A percentile compares a stretch with the other conserved stretches of the same genome.
Evolutionary conservation across 2,113 vertebrate species (phyloP).

Genomic region (Alectura lathami): DNA sequence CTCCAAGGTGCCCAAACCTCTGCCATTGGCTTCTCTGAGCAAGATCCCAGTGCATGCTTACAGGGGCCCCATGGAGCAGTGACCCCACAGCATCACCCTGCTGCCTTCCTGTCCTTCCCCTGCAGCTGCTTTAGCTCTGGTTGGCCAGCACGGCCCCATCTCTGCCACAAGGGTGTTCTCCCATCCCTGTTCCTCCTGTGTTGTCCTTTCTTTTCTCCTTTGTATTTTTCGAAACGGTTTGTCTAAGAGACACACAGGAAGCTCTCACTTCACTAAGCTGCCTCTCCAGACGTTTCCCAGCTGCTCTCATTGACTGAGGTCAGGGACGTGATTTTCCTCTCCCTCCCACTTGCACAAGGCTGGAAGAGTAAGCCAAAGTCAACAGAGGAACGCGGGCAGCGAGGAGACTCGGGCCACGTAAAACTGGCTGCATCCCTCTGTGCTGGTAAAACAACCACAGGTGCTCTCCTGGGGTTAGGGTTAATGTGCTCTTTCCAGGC

Average conservation of each 20-base stretch:
- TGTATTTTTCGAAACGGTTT: conserved; percentile 11
- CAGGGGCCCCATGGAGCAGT: background rate
- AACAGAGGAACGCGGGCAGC: background rate
- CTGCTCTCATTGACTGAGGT: conserved; percentile 3
- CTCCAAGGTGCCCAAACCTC: fast-evolving
- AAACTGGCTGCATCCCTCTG: conserved; percentile 2
- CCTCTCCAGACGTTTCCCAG: conserved; percentile 41
- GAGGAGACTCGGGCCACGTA: background rate
- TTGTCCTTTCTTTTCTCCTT: background rate
- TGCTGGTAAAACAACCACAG: background rate
- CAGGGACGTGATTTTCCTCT: conserved; percentile 4
- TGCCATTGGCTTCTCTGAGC: background rate
- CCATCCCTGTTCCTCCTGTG: background rate
- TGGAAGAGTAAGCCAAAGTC: background rate
- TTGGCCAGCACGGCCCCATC: background rate
- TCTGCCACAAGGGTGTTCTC: background rate
- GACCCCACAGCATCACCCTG: background rate
- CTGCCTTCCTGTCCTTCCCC: background rate
- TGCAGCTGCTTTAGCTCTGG: background rate
- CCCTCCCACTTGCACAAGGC: background rate
- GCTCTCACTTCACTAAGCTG: background rate
- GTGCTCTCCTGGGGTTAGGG: background rate
- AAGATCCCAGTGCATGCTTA: fast-evolving
- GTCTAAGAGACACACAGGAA: conserved; percentile 1
- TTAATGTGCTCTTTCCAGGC: background rate